Conservation (phyloP, 2,113 vertebrate genomes). For the Alces alces region DNA sequence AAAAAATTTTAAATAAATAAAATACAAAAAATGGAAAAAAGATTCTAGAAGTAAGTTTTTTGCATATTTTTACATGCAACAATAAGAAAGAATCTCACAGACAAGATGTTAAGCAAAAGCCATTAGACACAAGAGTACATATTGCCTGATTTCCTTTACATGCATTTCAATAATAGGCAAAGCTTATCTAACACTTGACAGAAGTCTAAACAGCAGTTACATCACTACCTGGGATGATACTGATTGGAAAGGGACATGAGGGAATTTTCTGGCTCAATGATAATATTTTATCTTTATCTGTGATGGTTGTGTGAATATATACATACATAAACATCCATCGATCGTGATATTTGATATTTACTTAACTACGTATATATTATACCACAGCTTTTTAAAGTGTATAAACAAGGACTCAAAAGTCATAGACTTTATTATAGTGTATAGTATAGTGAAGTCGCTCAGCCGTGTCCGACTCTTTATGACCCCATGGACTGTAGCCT, state of each 20-base stretch:
- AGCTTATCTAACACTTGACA: neutral
- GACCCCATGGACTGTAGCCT: no score
- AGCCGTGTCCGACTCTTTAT: no score
- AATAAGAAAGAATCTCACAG: neutral
- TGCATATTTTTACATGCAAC: neutral
- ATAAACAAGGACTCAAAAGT: constrained; percentile 10
- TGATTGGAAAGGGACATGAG: neutral
- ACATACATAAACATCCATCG: neutral
- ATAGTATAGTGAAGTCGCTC: no score
- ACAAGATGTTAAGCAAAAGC: neutral
- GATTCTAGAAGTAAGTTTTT: neutral
- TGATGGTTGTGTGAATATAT: neutral
- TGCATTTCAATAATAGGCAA: neutral
- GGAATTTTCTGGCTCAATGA: neutral
- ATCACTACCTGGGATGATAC: neutral
- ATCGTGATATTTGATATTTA: neutral
- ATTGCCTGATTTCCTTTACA: neutral
- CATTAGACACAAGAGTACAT: neutral
- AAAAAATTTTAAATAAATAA: neutral
- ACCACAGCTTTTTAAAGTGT: neutral
- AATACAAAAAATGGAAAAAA: neutral
- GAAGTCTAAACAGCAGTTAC: neutral
- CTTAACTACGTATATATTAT: neutral
- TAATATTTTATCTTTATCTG: neutral
- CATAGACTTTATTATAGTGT: neutral